Evolutionary conservation across 2,797 vertebrate genomes (phyloP), one percentile per base, ranked within the genome.

Genomic region (Cuculus canorus): DNA sequence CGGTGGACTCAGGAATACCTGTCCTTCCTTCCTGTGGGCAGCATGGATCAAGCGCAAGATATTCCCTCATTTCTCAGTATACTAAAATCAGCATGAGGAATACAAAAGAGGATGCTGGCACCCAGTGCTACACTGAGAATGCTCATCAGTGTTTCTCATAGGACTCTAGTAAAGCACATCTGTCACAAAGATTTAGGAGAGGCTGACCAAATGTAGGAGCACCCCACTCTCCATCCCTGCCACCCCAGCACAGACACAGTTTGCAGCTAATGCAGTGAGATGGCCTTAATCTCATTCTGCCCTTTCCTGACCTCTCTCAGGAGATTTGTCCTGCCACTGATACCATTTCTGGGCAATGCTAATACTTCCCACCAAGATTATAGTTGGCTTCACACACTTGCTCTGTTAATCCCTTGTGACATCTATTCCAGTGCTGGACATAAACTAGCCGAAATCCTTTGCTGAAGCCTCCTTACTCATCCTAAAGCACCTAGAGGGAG

Each of bases 381-480:
- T 10, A 81, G 87, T 5, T 88, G 70, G 73, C 53, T 94, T 94
- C 89, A 73, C 10, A 11, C 70, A 48, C 77, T 76, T 41, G 52
- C 56, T 94, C 72, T 39, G 9, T n/a, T 81, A 93, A 88, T 88
- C 52, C 82, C 70, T 37, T 68, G 52, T 66, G 56, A 94, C 53
- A 77, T 64, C 59, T 69, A 43, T 77, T 88, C 45, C 77, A 76
- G 41, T 10, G 27, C 48, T 17, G 59, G n/a, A 81, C 63, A 82
- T 60, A 79, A 10, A 90, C 54, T 37, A 59, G 35, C 48, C 73
- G 3, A 8, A 91, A 96, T 88, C 82, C 75, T 83, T 82, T 45
- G 41, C 90, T 70, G 94, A 91, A 94, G 57, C 68, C 70, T 91
- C 66, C 59, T 88, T 86, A 57, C 32, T 84, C 69, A 82, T 84